Percentiles rank a stretch among this genome's conserved stretches.
phyloP scores from a whole-genome alignment of 2,888 invertebrate species.

The Diadromus collaris region DNA sequence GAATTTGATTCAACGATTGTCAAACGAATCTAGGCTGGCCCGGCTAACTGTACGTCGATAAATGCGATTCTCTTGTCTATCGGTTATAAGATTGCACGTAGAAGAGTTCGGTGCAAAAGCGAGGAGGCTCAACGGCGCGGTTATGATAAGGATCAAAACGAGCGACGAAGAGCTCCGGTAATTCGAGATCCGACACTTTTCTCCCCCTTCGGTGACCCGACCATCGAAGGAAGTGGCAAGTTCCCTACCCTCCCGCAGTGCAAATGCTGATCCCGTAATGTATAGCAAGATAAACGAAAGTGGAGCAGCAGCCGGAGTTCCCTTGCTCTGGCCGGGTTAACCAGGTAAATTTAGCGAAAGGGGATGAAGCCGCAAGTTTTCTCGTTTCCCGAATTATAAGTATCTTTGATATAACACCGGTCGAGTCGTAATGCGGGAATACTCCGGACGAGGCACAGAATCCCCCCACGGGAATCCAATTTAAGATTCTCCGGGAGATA shows the following conservation, averaged over 20 bases:
- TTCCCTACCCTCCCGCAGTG: conserved; percentile 28
- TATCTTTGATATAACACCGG: neutral
- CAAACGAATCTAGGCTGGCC: neutral
- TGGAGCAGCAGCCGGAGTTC: conserved; percentile 15
- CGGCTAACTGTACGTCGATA: neutral
- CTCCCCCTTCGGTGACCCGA: conserved; percentile 6
- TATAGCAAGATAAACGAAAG: conserved; percentile 50
- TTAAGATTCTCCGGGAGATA: conserved; percentile 18
- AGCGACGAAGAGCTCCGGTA: conserved; percentile 27
- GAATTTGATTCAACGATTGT: neutral
- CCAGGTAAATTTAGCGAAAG: conserved; percentile 25
- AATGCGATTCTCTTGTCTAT: neutral
- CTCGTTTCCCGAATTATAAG: conserved; percentile 26
- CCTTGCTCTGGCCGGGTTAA: neutral
- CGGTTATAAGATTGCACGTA: neutral
- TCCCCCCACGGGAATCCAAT: conserved; percentile 12
- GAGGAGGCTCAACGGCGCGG: conserved; percentile 3
- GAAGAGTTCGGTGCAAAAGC: neutral
- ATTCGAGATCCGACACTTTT: conserved; percentile 49
- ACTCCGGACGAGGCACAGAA: neutral
- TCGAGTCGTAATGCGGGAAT: conserved; percentile 14
- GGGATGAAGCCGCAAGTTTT: conserved; percentile 24
- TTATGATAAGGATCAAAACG: conserved; percentile 45
- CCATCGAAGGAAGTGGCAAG: conserved; percentile 6
- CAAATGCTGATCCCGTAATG: conserved; percentile 50